Evolutionary conservation across 2,888 invertebrate genomes (phyloP), one percentile per base, ranked within the genome.

Genomic region (Drosophila barbarae): DNA sequence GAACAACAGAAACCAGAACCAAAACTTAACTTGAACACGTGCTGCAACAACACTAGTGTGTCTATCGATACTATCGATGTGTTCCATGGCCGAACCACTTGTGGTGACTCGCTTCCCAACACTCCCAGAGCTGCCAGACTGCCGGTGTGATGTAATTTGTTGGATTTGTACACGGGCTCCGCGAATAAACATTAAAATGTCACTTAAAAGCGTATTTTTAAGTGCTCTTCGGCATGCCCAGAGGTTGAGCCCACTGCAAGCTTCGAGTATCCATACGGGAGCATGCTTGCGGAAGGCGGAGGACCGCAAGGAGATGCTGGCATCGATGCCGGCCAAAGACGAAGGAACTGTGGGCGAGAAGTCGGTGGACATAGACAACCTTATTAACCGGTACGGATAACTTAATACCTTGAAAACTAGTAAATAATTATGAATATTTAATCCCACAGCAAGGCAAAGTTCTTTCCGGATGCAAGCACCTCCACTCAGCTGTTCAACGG

Each of bases 331-430:
- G 18, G 87, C 87, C 13, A 87, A 85, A 67, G 96, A 96, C 87
- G 94, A 95, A 86, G 96, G 96, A 49, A 94, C 94, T 1, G 91
- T 91, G 61, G 96, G 96, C 42, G 96, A 96, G 89, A 92, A 91
- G 84, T 89, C 92, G 1, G 85, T 93, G 34, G 94, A 94, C 86
- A 92, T 96, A 36, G 95, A 96, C 87, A 89, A 92, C 9, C 87
- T 92, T 15, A 86, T 93, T 9, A 90, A 91, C 79, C 90, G 91
- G 94, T 94, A 90, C 89, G 66, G 1, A 21, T 5, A 21, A 12
- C 2, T 2, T 10, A 0, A 18, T 34, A 13, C 5, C 4, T 9
- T 18, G 9, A 18, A 5, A 46, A 8, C 0, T 7, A 18, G 1
- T n/a, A 9, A 5, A 30, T 18, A 5, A 7, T 2, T n/a, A 3